A percentile compares a stretch with the other conserved stretches of the same genome.
Conservation (phyloP, 2,888 invertebrate genomes). For the Ommatoiulus sabulosus region DNA sequence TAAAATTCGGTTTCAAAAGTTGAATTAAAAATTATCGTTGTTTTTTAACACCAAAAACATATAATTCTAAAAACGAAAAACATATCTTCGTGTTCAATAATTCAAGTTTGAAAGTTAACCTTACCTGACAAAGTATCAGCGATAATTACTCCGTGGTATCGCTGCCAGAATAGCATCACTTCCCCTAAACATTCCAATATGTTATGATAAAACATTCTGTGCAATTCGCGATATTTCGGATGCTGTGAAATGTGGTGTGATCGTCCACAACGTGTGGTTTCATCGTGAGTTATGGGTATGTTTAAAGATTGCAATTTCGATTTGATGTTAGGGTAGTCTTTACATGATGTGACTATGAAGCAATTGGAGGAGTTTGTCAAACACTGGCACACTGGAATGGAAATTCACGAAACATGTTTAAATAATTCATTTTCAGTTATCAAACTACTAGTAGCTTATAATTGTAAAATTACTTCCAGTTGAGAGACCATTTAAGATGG, state of each 20-base stretch:
- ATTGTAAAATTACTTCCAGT: neutral
- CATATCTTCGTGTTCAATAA: too few species aligned
- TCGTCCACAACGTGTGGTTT: neutral
- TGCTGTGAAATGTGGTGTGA: neutral
- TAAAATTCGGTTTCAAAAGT: too few species aligned
- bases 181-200: conserved; percentile 32
- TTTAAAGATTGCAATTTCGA: neutral
- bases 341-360: neutral
- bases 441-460: neutral
- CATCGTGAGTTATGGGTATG: neutral
- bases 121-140: neutral
- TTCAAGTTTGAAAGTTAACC: neutral
- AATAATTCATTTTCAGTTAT: neutral
- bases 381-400: neutral
- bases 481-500: neutral
- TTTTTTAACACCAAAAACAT: too few species aligned
- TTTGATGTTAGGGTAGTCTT: neutral
- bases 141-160: conserved; percentile 48
- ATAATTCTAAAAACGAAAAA: too few species aligned
- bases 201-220: conserved; percentile 32
- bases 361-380: neutral
- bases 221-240: neutral
- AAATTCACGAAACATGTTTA: neutral
- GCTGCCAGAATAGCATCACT: conserved; percentile 46
- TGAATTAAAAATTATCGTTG: too few species aligned